phyloP scores from a whole-genome alignment of 1,140 invertebrate species.

The Drosophila lacertosa region DNA sequence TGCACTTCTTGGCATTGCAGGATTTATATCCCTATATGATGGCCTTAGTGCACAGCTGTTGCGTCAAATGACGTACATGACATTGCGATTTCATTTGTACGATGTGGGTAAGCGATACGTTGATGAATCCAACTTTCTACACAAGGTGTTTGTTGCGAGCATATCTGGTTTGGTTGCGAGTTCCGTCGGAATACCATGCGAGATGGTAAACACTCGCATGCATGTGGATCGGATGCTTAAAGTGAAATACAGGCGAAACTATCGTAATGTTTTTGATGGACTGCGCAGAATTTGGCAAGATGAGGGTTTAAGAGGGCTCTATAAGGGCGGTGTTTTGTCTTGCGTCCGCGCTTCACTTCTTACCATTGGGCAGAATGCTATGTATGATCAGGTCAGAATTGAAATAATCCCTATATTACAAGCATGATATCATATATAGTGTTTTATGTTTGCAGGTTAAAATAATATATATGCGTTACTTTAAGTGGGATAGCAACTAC shows the following conservation, averaged over 20 bases:
- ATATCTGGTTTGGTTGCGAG: slow-evolving; percentile 39
- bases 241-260: slow-evolving; percentile 19
- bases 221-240: slow-evolving; percentile 47
- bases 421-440: too few species aligned
- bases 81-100: slow-evolving; percentile 58
- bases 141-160: slow-evolving; percentile 41
- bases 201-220: slow-evolving; percentile 63
- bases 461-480: slow-evolving; percentile 7
- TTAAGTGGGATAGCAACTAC: slow-evolving; percentile 26
- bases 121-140: slow-evolving; percentile 20
- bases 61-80: slow-evolving; percentile 54
- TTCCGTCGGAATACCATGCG: slow-evolving; percentile 48
- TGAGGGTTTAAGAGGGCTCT: slow-evolving; percentile 43
- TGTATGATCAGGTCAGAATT: slow-evolving; percentile 58
- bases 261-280: slow-evolving; percentile 51
- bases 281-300: slow-evolving; percentile 25
- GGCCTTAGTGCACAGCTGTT: slow-evolving; percentile 51
- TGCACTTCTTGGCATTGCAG: too few species aligned
- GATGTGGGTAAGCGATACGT: slow-evolving; percentile 44
- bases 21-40: slow-evolving; percentile 55
- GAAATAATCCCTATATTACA: background rate
- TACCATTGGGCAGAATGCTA: slow-evolving; percentile 52
- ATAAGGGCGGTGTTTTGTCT: slow-evolving; percentile 28
- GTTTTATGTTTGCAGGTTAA: slow-evolving; percentile 29
- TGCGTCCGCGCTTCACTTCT: slow-evolving; percentile 6